These are phyloP conservation scores for Eupsittula cactorum DNA, from an alignment of 2,113 vertebrate species.

Conservation along the genomic window DNA sequence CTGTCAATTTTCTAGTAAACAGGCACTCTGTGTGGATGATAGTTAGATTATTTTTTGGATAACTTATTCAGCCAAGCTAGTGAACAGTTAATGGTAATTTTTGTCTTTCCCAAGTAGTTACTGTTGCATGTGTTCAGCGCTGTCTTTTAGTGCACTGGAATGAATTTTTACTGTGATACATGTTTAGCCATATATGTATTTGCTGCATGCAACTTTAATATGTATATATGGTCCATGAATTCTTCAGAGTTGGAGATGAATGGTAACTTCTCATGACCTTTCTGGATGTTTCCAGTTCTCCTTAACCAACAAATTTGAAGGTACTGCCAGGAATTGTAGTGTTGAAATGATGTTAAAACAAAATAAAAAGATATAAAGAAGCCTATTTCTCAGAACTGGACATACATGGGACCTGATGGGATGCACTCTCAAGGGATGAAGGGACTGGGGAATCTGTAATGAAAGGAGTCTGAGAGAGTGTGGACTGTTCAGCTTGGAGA, in stretches of 20 bases:
- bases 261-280: background rate
- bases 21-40: background rate
- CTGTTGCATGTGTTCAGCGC: background rate
- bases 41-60: background rate
- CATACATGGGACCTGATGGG: background rate
- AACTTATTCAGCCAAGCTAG: background rate
- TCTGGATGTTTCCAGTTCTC: background rate
- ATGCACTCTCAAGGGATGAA: background rate
- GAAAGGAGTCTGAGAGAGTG: background rate
- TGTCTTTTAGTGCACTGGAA: background rate
- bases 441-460: background rate
- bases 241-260: background rate
- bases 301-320: background rate
- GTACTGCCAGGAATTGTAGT: background rate
- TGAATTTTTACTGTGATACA: background rate
- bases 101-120: background rate
- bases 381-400: background rate
- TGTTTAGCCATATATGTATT: background rate
- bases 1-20: background rate
- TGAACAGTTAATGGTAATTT: background rate
- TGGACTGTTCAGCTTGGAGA: background rate
- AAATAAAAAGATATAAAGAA: background rate
- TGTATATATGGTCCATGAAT: background rate
- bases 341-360: background rate
- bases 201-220: background rate